Evolutionary conservation across 2,888 invertebrate genomes (phyloP).

Genomic region (Brenthis hecate): DNA sequence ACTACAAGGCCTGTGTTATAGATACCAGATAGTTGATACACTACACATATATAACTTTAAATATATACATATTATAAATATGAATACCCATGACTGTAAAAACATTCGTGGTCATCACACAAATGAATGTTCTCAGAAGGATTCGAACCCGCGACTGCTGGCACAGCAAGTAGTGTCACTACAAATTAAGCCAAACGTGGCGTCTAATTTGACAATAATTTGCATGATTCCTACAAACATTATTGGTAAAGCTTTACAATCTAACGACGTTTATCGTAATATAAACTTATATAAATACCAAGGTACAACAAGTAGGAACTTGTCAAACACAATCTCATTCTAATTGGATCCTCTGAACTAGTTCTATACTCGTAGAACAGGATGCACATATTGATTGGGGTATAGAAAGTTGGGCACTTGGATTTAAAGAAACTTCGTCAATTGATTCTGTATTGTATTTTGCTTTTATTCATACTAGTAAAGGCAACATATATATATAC

Average conservation of each 20-base stretch:
- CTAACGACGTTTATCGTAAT: neutral
- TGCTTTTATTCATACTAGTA: no score
- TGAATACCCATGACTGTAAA: no score
- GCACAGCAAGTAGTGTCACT: neutral
- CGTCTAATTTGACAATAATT: neutral
- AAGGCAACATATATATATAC: no score
- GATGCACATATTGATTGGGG: constrained; percentile 17
- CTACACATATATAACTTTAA: no score
- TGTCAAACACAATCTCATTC: constrained; percentile 12
- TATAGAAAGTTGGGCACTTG: constrained; percentile 12
- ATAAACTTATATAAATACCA: neutral
- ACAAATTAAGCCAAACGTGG: neutral
- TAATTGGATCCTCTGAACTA: constrained; percentile 23
- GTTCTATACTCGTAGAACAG: constrained; percentile 4
- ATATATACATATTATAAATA: no score
- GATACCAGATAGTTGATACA: no score
- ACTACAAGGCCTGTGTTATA: no score
- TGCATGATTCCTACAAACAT: neutral
- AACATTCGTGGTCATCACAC: neutral
- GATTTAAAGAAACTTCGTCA: constrained; percentile 11
- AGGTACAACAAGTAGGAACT: constrained; percentile 7
- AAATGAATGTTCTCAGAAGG: neutral
- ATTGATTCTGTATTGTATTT: no score
- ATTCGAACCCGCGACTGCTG: neutral
- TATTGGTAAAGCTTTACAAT: neutral